These are phyloP conservation scores for Agriopis marginaria DNA, from an alignment of 2,888 invertebrate species.

Conservation along the genomic window DNA sequence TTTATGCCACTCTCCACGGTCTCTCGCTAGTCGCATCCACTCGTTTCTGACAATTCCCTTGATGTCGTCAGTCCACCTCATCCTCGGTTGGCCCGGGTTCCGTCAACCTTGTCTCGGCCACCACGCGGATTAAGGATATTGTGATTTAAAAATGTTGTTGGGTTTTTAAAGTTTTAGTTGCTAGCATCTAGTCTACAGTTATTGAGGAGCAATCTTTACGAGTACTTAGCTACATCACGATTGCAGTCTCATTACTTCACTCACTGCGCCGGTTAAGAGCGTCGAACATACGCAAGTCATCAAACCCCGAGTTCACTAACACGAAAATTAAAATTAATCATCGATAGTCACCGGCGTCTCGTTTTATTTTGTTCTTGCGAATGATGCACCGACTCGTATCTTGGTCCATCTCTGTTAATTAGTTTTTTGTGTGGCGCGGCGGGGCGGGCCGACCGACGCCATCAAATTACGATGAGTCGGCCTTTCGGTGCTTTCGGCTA, in stretches of 20 bases:
- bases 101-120: too few relatives aligned
- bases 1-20: too few relatives aligned
- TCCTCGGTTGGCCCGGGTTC: too few relatives aligned
- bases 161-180: neutral
- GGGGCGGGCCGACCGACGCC: conserved; percentile 82
- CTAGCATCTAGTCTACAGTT: neutral
- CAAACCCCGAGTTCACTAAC: conserved; percentile 48
- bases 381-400: conserved; percentile 67
- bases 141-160: neutral
- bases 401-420: conserved; percentile 82
- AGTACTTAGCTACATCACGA: conserved; percentile 4
- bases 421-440: conserved; percentile 81
- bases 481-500: conserved; percentile 84
- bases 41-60: too few relatives aligned
- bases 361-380: conserved; percentile 72
- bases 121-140: too few relatives aligned
- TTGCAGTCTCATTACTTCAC: conserved; percentile 27
- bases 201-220: neutral
- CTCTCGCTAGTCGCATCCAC: too few relatives aligned
- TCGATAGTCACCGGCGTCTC: conserved; percentile 61
- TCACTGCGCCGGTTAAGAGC: conserved; percentile 32
- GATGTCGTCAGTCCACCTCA: too few relatives aligned
- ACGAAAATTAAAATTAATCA: conserved; percentile 57
- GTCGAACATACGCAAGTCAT: conserved; percentile 45
- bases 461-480: conserved; percentile 87